Conservation (phyloP, 1,140 invertebrate species). For the Heliothis subflexa region DNA sequence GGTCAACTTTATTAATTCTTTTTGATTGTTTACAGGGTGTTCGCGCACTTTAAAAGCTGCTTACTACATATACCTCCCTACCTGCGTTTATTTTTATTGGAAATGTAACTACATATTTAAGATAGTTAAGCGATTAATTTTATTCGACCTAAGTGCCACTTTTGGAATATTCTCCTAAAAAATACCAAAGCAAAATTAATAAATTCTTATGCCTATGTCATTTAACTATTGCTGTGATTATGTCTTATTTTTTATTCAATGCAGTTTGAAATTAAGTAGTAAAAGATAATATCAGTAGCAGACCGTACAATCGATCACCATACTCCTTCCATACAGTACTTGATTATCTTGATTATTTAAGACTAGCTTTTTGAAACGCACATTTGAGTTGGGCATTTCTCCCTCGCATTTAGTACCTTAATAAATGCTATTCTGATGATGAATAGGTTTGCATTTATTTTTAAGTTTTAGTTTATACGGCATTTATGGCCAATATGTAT, state of each 20-base stretch:
- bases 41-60: conserved; percentile 69
- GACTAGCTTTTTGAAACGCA: too few relatives aligned
- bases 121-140: conserved; percentile 36
- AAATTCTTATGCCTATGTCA: conserved; percentile 13
- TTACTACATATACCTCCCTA: conserved; percentile 48
- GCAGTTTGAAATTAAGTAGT: too few relatives aligned
- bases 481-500: too few relatives aligned
- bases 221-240: conserved; percentile 5
- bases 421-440: too few relatives aligned
- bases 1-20: not conserved
- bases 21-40: conserved; percentile 67
- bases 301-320: not conserved
- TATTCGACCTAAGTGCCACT: conserved; percentile 53
- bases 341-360: not conserved
- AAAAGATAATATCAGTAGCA: too few relatives aligned
- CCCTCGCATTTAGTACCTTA: too few relatives aligned
- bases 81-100: conserved; percentile 42
- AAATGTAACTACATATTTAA: conserved; percentile 33
- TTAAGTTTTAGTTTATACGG: too few relatives aligned
- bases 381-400: too few relatives aligned
- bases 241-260: not conserved
- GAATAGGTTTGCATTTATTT: too few relatives aligned
- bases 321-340: not conserved
- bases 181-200: conserved; percentile 42
- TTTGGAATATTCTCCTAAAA: conserved; percentile 48